Evolutionary conservation across 2,797 vertebrate species (phyloP), one percentile per base, ranked within the genome.

Genomic region (Ptychadena robeensis): DNA sequence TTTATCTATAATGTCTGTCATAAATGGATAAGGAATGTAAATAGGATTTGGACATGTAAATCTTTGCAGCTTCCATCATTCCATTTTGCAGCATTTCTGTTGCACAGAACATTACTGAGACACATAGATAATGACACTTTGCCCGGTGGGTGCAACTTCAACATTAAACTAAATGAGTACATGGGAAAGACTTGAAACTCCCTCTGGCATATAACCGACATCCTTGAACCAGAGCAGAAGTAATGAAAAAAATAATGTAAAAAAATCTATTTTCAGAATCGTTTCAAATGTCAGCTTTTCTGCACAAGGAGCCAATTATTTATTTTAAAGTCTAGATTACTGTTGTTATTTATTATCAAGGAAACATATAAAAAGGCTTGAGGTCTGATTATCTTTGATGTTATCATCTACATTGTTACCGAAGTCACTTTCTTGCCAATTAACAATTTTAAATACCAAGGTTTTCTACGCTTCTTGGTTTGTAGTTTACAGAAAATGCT

Each of bases 91-190:
- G 44, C 66, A 30, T 76, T 40, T 77, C 67, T 82, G 66, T 64
- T 82, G 48, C 44, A 59, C 69, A 77, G 28, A 82, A 64, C 59
- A 76, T 77, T 82, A 76, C 81, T 70, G 73, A 82, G 81, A 76
- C 68, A 82, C 72, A 75, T 76, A 76, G 48, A 82, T 76, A 70
- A 82, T 82, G 81, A 82, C 81, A 82, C 81, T 76, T 70, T 82
- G 81, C 73, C 73, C 73, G 65, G 48, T 77, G 73, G 81, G 81
- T 82, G 73, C 53, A 82, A 71, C 81, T 82, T 82, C 35, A 82
- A 76, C 81, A 82, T 76, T 70, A 77, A 82, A 77, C 73, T 69
- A 77, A 82, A 76, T 82, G 81, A 77, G 81, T 76, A 76, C 74
- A 82, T 69, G 73, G 73, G 81, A 82, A 82, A 77, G 81, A 76